phyloP scores from a whole-genome alignment of 2,888 invertebrate species.

The Caenorhabditis becei region DNA sequence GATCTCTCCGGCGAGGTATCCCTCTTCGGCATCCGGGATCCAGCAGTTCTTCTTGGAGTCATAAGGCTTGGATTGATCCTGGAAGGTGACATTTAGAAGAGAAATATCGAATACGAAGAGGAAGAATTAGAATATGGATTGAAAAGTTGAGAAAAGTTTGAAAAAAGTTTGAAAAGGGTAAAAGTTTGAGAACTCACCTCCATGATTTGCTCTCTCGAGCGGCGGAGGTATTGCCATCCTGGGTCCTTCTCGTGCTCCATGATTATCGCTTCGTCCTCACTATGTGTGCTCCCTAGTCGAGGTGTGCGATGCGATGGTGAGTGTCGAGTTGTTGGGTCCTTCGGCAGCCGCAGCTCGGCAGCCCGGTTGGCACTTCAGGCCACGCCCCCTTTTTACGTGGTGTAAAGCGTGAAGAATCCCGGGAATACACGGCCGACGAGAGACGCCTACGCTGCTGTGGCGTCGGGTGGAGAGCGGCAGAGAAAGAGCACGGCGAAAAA shows the following conservation, averaged over 20 bases:
- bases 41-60: constrained; percentile 99
- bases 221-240: constrained; percentile 82
- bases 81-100: constrained; percentile 4
- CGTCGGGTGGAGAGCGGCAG: constrained; percentile 22
- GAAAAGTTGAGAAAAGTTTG: no score
- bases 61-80: constrained; percentile 98
- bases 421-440: constrained; percentile 29
- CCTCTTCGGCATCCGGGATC: constrained; percentile 98
- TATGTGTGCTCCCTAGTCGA: constrained; percentile 61
- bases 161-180: no score
- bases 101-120: no score
- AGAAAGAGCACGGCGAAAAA: constrained; percentile 12
- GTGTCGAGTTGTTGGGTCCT: constrained; percentile 18
- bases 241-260: constrained; percentile 81
- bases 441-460: constrained; percentile 48
- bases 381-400: constrained; percentile 47
- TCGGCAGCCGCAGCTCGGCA: constrained; percentile 1
- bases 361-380: constrained; percentile 41
- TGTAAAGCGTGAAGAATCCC: constrained; percentile 46
- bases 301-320: constrained; percentile 59
- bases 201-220: constrained; percentile 75
- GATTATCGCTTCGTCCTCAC: constrained; percentile 21
- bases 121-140: no score
- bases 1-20: constrained; percentile 97
- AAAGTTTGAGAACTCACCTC: constrained; percentile 57